Evolutionary conservation across 92 coral and sea anemone genomes (phyloP), one percentile per base, ranked within the genome.

Genomic region (Desmophyllum pertusum): DNA sequence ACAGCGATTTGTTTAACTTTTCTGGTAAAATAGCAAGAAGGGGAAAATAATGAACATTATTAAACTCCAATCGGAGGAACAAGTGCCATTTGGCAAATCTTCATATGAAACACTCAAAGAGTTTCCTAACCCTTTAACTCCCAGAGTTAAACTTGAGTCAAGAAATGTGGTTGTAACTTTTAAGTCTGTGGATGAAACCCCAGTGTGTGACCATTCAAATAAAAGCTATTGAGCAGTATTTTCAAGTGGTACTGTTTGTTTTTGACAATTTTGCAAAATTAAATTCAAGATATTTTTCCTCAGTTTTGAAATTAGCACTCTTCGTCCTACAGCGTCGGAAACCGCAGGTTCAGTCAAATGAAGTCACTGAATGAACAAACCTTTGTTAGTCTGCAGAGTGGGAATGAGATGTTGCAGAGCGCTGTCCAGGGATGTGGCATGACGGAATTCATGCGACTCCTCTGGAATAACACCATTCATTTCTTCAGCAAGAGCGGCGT

Each of bases 351-450:
- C 53, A 38, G 27, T 38, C 38, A 27, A 23, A 5, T 63, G 1
- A 63, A 29, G 4, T 39, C 6, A 15, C 3, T 8, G 37, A 25
- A 15, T 63, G 62, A 27, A 30, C 71, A 17, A 57, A 93, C 97
- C 97, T 86, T 91, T 91, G 84, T 93, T 83, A 17, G 91, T 88
- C 72, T 93, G 95, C 23, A 93, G 65, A 6, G 95, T 93, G 31
- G 97, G 97, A 38, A 93, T 91, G 18, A 93, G 80, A 81, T 93
- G 97, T 63, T 92, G 89, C n/a, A 93, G 81, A 8, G 97, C 97
- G 6, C 90, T 80, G 72, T 94, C 98, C 45, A 94, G 64, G 0
- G 95, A 91, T 19, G 95, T 94, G 7, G 98, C 92, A 68, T 94
- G 98, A 35, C 98, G 77, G 52, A 94, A 94, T 23, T 86, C 94